Evolutionary conservation across 2,113 vertebrate species (phyloP), one percentile per base, ranked within the genome.

Genomic region (Bufo bufo): DNA sequence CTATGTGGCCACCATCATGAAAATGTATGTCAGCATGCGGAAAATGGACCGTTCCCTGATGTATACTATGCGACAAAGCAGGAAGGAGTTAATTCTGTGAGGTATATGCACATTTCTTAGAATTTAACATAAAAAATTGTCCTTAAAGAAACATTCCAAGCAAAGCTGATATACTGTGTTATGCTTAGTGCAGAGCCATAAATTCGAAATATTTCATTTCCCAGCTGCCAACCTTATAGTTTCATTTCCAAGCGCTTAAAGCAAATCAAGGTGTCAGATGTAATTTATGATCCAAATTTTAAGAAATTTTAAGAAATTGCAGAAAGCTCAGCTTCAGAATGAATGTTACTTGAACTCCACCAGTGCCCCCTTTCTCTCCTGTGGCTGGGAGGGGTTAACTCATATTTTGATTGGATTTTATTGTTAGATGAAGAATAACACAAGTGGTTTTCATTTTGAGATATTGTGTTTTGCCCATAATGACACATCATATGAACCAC

Each of bases 171-270:
- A 54, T 11, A 7, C 10, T 11, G 33, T 54, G 6, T 54, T 54
- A 54, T 54, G 52, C 10, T 54, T 54, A 33, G 33, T 33, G 33
- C 33, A 23, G 0, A 10, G 33, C 43, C 47, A 12, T 66, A 83
- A 83, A 17, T 80, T 80, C 81, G 61, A 83, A 69, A 83, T 66
- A 83, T 83, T 83, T 49, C 20, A 65, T 83, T 83, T 83, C 49
- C 20, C 33, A 20, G 50, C 82, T 72, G 82, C 52, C 82, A 72
- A 58, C 49, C 17, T 45, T 54, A 14, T 71, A 33, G 11, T 72
- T 84, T 71, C 58, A 13, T 43, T 84, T 72, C 49, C 65, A 72
- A 72, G 9, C 10, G 12, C 52, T 72, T 56, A 45, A 66, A 71
- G 52, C 20, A 19, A 84, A 72, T 72, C n/a, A 84, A 84, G 49